Conservation (phyloP, 1,140 invertebrate species). For the Drosophila kikkawai region DNA sequence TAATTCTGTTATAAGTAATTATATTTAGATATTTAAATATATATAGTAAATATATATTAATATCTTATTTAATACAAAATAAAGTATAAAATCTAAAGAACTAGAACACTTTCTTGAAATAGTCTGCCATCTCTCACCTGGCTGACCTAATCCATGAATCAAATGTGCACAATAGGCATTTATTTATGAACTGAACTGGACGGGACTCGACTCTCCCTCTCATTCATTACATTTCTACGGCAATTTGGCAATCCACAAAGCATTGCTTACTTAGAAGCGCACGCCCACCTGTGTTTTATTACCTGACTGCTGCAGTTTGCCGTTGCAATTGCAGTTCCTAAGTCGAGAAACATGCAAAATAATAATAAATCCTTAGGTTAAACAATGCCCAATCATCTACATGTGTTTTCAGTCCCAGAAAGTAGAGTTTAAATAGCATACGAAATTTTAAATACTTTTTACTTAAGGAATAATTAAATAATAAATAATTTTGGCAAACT, state of each 20-base stretch:
- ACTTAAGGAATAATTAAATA: neutral
- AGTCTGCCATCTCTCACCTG: neutral
- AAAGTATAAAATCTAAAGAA: too few relatives aligned
- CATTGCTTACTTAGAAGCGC: constrained; percentile 12
- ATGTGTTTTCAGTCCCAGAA: neutral
- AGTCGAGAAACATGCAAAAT: constrained; percentile 56
- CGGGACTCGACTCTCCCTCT: neutral
- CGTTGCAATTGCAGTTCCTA: constrained; percentile 14
- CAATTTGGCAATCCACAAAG: constrained; percentile 33
- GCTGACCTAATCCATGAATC: constrained; percentile 32
- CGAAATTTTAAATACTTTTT: neutral
- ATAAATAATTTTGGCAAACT: neutral
- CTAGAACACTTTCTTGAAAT: neutral
- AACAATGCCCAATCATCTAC: constrained; percentile 49
- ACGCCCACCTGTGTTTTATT: constrained; percentile 31
- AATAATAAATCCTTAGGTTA: constrained; percentile 56
- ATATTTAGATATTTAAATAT: neutral
- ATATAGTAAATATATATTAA: neutral
- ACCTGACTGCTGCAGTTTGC: constrained; percentile 40
- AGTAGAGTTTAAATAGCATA: too few relatives aligned
- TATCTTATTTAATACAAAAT: too few relatives aligned
- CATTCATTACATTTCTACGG: constrained; percentile 8
- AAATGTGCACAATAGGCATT: constrained; percentile 51
- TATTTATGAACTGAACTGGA: constrained; percentile 41
- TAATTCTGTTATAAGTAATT: neutral